Evolutionary conservation across 2,113 vertebrate genomes (phyloP).

Genomic region (Hoplias malabaricus): DNA sequence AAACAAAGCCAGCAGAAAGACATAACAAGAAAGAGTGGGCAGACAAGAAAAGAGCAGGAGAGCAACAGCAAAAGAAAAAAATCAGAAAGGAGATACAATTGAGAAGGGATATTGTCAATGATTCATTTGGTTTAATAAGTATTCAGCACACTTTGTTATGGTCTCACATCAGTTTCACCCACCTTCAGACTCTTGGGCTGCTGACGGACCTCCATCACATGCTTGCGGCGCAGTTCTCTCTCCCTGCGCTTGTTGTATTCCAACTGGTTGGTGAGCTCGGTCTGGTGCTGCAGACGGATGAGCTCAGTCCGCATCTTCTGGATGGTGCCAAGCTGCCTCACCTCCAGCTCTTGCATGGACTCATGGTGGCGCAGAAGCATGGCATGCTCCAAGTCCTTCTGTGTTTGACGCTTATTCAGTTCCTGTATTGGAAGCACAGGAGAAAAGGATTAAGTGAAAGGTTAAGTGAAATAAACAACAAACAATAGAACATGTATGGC

Average conservation of each 20-base stretch:
- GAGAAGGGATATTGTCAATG: not conserved
- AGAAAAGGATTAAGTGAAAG: not conserved
- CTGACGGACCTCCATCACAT: constrained; percentile 97
- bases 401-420: constrained; percentile 95
- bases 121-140: not conserved
- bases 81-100: not conserved
- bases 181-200: constrained; percentile 99
- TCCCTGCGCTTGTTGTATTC: constrained; percentile 98
- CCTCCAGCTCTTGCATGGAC: constrained; percentile 98
- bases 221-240: constrained; percentile 92
- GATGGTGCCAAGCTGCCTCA: constrained; percentile 93
- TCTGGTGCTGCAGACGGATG: constrained; percentile 95
- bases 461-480: not conserved
- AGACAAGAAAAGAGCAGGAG: not conserved
- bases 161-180: not conserved
- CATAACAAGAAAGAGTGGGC: not conserved
- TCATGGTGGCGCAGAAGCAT: constrained; percentile 97
- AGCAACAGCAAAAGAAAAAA: constrained; percentile 23
- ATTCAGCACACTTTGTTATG: not conserved
- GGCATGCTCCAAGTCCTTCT: constrained; percentile 97
- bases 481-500: too few relatives aligned
- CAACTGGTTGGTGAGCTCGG: constrained; percentile 98
- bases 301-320: constrained; percentile 94
- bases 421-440: constrained; percentile 77
- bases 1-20: constrained; percentile 1